Base-by-base conservation (phyloP, 37 sponge, comb jelly and placozoan species). In the Haliclona indistincta region DNA sequence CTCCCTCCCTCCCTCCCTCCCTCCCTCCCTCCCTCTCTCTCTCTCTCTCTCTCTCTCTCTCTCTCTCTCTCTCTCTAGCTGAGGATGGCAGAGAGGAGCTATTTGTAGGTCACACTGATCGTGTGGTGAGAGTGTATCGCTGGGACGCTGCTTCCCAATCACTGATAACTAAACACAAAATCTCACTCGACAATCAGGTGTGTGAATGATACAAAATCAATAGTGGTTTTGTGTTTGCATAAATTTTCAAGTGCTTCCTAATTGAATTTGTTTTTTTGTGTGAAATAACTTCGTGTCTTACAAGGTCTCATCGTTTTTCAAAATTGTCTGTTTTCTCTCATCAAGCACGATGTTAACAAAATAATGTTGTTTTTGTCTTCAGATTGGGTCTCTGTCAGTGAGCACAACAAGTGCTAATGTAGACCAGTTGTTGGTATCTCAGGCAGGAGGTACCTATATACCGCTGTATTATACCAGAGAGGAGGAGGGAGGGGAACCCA, bases 361-460 rank as follows among this genome's bases (percentile, higher is more conserved):
- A 58, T 29, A 40, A 36, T 22, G 15, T 40, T 36, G n/a, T 64
- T 38, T 29, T 67, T 22, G 65, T 4, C 63, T 19, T 56, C 39
- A 86, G 87, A 67, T 92, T 71, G 93, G 93, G 13, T 83, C 85
- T 22, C 67, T 92, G 53, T 87, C 85, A 37, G 68, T 78, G 6
- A 71, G 72, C 10, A 41, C 41, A 17, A 36, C 67, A 13, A 11
- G 33, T 20, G 73, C 44, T 74, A 76, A 71, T 17, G 38, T 51
- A 13, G 42, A 33, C 0, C 78, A 75, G 54, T 74, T 92, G 17
- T 58, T 92, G 20, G 81, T 92, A 4, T 82, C 93, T 30, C 93
- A 92, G 52, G 81, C 88, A 0, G 93, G 93, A 0, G 93, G 93
- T 1, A 87, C 79, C 2, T 84, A 81, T 51, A 56, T 92, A 28